Evolutionary conservation across 2,888 invertebrate species (phyloP), one percentile per base, ranked within the genome.

Genomic region (Clunio marinus): DNA sequence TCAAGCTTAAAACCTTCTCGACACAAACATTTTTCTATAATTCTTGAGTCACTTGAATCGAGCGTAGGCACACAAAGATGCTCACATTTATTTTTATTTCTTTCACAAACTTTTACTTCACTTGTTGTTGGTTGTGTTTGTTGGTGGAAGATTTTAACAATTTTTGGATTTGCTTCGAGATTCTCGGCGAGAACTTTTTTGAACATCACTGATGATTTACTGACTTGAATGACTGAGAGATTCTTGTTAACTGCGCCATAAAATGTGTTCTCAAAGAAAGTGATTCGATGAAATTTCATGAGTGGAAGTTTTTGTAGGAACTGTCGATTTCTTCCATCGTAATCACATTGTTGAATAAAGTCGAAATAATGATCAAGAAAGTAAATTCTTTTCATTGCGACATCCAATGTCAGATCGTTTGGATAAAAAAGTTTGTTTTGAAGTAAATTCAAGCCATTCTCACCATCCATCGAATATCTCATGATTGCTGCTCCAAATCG

Each of bases 321-420:
- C 74, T 78, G 80, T 68, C 90, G 81, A 73, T 85, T 83, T 15
- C 78, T 78, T 8, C 91, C 92, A 75, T 88, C 83, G 77, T 92
- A 93, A 80, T 89, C 86, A 22, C 88, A 84, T 70, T 88, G 81
- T 78, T 92, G 90, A 3, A 93, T 83, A 73, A 85, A 86, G 80
- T 90, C 90, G 73, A 91, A 81, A 78, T 89, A 91, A 5, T 86
- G 84, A 78, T 93, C 93, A 68, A 87, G 86, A 91, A 91, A 91
- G 78, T 89, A 91, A 22, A 91, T 83, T 74, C 83, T 83, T 73
- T 85, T 82, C 63, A 83, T 83, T 37, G 89, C 84, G 72, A 84
- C 83, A 80, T 93, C 92, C 63, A 89, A 81, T 17, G 88, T 81
- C 32, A 91, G 81, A 69, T 88, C 88, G 72, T 84, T 83, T 1